phyloP scores from a whole-genome alignment of 2,113 vertebrate species.

The Eulemur macaco region DNA sequence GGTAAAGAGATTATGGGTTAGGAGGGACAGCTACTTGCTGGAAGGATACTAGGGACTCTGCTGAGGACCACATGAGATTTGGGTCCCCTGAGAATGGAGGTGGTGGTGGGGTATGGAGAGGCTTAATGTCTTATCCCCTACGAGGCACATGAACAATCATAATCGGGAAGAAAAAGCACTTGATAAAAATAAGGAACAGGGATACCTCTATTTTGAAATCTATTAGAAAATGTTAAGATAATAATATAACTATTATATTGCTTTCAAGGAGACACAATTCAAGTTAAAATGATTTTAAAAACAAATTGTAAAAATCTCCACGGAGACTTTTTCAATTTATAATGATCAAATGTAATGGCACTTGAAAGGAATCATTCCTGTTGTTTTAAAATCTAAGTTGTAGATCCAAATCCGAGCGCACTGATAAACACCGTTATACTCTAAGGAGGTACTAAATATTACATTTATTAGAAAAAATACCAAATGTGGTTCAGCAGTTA shows the following conservation, averaged over 20 bases:
- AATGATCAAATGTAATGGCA: background rate
- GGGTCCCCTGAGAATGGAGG: background rate
- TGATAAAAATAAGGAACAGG: background rate
- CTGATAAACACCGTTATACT: background rate
- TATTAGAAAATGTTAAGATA: background rate
- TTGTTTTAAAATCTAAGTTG: background rate
- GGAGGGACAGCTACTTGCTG: background rate
- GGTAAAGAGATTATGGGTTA: background rate
- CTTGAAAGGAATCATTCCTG: background rate
- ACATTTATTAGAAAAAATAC: background rate
- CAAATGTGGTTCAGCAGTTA: background rate
- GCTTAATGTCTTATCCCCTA: background rate
- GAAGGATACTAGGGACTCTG: background rate
- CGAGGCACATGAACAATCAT: accelerated
- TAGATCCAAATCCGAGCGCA: background rate
- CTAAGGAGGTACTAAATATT: background rate
- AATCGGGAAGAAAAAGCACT: background rate
- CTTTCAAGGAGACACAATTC: background rate
- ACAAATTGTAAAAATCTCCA: background rate
- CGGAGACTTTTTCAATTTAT: background rate
- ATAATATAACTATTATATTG: background rate
- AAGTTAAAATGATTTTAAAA: background rate
- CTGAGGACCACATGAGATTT: background rate
- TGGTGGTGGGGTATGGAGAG: background rate
- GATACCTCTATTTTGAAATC: background rate